A percentile compares a stretch with the other conserved stretches of the same genome.
These are phyloP conservation scores for Potamarius usumacintae DNA, from an alignment of 2,113 vertebrate genomes.

Conservation along the genomic window DNA sequence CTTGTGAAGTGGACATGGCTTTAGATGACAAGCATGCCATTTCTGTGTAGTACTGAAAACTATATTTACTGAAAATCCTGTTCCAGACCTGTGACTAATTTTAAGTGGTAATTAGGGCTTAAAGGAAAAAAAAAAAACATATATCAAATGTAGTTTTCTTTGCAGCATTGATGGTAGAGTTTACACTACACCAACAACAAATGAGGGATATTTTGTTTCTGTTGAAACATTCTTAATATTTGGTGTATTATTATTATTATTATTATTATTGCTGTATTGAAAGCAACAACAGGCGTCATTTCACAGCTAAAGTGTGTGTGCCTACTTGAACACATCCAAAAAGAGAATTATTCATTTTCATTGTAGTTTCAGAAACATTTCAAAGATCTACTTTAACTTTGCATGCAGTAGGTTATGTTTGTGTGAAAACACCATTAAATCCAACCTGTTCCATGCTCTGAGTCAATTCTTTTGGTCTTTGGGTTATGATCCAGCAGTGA, in stretches of 20 bases:
- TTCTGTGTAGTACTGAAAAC: slow-evolving; percentile 25
- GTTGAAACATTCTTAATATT: neutral
- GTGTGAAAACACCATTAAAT: neutral
- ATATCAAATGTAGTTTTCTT: neutral
- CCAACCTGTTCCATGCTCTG: neutral
- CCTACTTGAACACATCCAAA: neutral
- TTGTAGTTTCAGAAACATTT: slow-evolving; percentile 4
- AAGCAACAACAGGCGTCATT: neutral
- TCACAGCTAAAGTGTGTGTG: no score
- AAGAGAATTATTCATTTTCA: neutral
- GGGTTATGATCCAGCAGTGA: slow-evolving; percentile 65
- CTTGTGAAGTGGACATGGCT: slow-evolving; percentile 37
- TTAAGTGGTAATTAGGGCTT: slow-evolving; percentile 10
- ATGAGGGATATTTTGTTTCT: neutral
- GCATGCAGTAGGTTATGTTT: slow-evolving; percentile 3
- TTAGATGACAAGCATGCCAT: slow-evolving; percentile 26
- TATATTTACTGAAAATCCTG: neutral
- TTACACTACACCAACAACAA: neutral
- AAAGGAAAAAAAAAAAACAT: neutral
- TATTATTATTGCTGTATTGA: neutral
- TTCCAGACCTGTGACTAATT: neutral
- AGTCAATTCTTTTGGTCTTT: slow-evolving; percentile 6
- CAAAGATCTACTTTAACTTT: neutral
- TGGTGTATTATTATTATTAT: neutral
- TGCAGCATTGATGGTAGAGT: neutral